phyloP scores from a whole-genome alignment of 2,888 invertebrate genomes.

The Drosophila pseudotakahashii region DNA sequence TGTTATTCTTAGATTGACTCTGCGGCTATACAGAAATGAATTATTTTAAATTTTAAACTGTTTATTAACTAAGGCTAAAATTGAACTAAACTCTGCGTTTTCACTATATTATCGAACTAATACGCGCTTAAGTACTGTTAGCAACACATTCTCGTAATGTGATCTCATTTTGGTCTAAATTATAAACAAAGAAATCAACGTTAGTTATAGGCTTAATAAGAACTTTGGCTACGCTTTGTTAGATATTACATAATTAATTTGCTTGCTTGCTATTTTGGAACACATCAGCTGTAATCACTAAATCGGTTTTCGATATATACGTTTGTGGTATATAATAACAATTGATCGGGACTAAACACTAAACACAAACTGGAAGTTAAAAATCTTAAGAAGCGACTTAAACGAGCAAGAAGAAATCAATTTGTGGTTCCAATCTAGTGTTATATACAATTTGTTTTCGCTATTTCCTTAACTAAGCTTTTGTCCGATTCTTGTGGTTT shows the following conservation, averaged over 20 bases:
- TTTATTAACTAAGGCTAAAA: conserved; percentile 55
- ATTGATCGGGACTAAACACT: conserved; percentile 34
- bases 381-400: conserved; percentile 36
- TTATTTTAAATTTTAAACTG: conserved; percentile 25
- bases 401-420: conserved; percentile 17
- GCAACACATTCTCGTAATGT: conserved; percentile 42
- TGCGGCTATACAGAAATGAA: conserved; percentile 33
- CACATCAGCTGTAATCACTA: conserved; percentile 65
- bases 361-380: conserved; percentile 41
- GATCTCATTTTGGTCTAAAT: conserved; percentile 57
- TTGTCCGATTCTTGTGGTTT: conserved; percentile 5
- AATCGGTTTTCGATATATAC: conserved; percentile 38
- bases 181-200: conserved; percentile 50
- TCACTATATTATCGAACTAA: conserved; percentile 39
- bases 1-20: conserved; percentile 22
- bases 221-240: conserved; percentile 71
- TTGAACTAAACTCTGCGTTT: conserved; percentile 64
- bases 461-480: conserved; percentile 4
- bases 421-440: conserved; percentile 9
- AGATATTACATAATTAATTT: conserved; percentile 55
- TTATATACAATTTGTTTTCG: conserved; percentile 31
- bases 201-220: conserved; percentile 46
- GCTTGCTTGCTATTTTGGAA: conserved; percentile 57
- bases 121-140: conserved; percentile 46
- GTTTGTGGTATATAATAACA: conserved; percentile 28